Percentiles rank a stretch among this genome's conserved stretches.
phyloP scores from a whole-genome alignment of 2,113 vertebrate species.

The Lipophrys pholis region DNA sequence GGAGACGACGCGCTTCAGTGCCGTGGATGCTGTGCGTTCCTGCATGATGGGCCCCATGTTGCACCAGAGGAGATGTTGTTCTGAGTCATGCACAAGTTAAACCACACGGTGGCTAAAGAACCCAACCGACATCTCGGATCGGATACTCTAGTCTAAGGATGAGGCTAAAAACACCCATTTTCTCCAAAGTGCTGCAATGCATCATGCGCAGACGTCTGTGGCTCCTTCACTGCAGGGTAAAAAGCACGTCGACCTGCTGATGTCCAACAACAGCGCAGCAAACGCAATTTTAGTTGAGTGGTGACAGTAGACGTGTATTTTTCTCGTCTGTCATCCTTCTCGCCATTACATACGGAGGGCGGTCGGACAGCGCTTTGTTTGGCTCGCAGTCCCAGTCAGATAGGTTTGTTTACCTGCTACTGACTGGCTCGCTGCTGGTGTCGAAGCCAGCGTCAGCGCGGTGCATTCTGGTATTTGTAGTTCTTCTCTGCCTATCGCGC shows the following conservation, averaged over 20 bases:
- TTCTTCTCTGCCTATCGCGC: rapidly evolving
- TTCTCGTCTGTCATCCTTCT: constrained; percentile 33
- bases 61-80: constrained; percentile 52
- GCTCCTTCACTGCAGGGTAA: constrained; percentile 38
- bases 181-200: constrained; percentile 73
- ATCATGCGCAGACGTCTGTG: constrained; percentile 71
- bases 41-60: constrained; percentile 86
- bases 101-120: constrained; percentile 71
- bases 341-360: constrained; percentile 54
- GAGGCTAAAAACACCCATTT: constrained; percentile 65
- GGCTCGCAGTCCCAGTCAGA: constrained; percentile 54
- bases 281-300: constrained; percentile 5
- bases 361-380: constrained; percentile 57
- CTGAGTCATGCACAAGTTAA: constrained; percentile 36
- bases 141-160: constrained; percentile 57
- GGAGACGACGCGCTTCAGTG: constrained; percentile 78
- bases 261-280: background rate
- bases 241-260: constrained; percentile 23
- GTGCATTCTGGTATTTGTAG: constrained; percentile 75
- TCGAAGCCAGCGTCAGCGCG: background rate
- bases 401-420: constrained; percentile 83
- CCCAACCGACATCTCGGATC: constrained; percentile 67
- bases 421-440: constrained; percentile 54
- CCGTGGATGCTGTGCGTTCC: constrained; percentile 80
- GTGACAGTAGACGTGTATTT: constrained; percentile 17